Evolutionary conservation across 2,888 invertebrate genomes (phyloP), one percentile per base, ranked within the genome.

Genomic region (Acleris emargana): DNA sequence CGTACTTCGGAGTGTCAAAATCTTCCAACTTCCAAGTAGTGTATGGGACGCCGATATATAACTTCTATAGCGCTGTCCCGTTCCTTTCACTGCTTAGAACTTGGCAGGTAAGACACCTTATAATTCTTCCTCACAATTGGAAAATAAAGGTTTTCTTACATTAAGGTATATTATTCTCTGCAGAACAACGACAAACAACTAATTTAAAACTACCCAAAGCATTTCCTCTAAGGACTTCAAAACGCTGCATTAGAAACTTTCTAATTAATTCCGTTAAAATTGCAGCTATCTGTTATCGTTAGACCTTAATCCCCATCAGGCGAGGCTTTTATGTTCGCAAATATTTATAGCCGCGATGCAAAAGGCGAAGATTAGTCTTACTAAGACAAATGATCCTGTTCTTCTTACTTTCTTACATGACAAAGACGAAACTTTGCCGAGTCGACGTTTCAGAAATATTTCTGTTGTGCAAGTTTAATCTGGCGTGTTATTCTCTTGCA

Each of bases 391-490:
- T 84, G 88, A 80, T 81, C 79, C 79, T 78, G 80, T 81, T 80
- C 73, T 72, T 69, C 80, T 76, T 82, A 82, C 82, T 88, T 87
- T 86, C 87, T 84, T 87, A 87, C 83, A 85, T 83, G 88, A 87
- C 89, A 89, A 88, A 88, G 88, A 86, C 81, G 78, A 83, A 89
- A 88, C 80, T 88, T 88, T 81, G 73, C 73, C 74, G 77, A 83
- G 81, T 76, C 81, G 77, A 77, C 80, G 82, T 80, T 80, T 80
- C 78, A 80, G 84, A 84, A 87, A 89, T 87, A 88, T 87, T 87
- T 84, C 83, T 80, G 62, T 63, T 64, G 58, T 61, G 78, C 77
- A 82, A 81, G 78, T 82, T 81, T 80, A 80, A 80, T 82, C 80
- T 76, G 38, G 13, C 38, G 38, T 38, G 13, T 13, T 38, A 38